A percentile compares a stretch with the other conserved stretches of the same genome.
Evolutionary conservation across 37 sponge, comb jelly and placozoan genomes (phyloP).

Genomic region (Mnemiopsis leidyi): DNA sequence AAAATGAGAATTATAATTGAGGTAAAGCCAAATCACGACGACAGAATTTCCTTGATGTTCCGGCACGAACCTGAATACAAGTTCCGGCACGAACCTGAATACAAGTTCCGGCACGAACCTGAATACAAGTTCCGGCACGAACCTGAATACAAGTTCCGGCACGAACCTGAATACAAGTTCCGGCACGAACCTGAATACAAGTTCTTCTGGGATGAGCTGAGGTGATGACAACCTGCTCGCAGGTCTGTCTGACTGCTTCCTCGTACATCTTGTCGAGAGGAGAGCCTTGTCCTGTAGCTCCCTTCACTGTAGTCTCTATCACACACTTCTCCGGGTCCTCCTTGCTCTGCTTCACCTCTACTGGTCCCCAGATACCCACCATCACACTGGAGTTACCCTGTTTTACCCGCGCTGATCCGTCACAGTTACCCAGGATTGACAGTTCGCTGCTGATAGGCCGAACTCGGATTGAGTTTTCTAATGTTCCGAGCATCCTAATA

Average conservation of each 20-base stretch:
- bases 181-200: constrained; percentile 72
- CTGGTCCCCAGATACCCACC: constrained; percentile 83
- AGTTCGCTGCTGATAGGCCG: constrained; percentile 49
- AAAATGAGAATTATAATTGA: no score
- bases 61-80: no score
- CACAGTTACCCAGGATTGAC: constrained; percentile 4
- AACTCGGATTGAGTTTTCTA: constrained; percentile 31
- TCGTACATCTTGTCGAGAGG: constrained; percentile 71
- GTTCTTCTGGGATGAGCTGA: constrained; percentile 81
- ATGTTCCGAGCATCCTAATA: neutral
- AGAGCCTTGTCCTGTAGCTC: constrained; percentile 70
- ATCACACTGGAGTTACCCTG: constrained; percentile 69
- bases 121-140: no score
- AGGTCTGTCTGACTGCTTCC: constrained; percentile 67
- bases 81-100: no score
- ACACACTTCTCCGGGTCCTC: constrained; percentile 73
- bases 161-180: no score
- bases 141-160: no score
- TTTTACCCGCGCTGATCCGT: constrained; percentile 50
- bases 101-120: no score
- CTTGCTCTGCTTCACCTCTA: constrained; percentile 73
- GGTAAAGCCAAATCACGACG: no score
- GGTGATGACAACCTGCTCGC: constrained; percentile 66
- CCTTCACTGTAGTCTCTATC: constrained; percentile 76
- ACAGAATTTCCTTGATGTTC: no score